Base-by-base conservation (phyloP, 2,797 vertebrate species). In the Trachops cirrhosus region DNA sequence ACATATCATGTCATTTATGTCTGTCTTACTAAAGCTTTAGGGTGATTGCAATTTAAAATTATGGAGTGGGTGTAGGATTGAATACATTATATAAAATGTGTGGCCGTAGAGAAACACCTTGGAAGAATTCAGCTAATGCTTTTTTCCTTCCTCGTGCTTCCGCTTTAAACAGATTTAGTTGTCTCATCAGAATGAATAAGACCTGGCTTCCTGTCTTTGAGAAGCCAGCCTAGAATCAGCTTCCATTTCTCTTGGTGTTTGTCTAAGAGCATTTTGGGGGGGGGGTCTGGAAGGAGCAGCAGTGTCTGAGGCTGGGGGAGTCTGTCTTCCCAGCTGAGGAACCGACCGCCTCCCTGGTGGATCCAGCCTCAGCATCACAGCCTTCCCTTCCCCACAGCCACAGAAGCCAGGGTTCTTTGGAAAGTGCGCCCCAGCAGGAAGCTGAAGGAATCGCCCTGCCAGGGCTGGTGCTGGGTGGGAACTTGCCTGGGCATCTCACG, bases 301-400 rank as follows among this genome's bases (percentile, higher is more conserved):
- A n/a, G 11, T 4, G 16, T 41, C 19, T 62, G 46, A 68, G 44
- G n/a, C 39, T 6, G 3, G 2, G 15, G 14, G 34, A 12, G 2
- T 9, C 26, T 84, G 21, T 68, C 54, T 74, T 86, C 46, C 19
- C 1, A 70, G 22, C 29, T 21, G 37, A 16, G 71, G 67, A 3
- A 10, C 12, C 8, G 54, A 22, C 16, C 12, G 2, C 16, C n/a
- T 82, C 7, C 3, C 8, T 2, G 2, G 16, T 7, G 26, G 3
- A 24, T 22, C 41, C n/a, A 54, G n/a, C 24, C 37, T 54, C 2
- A 8, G 41, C 3, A 26, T 46, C 6, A 4, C 2, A 39, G 32
- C 10, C 6, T 5, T 22, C 3, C 34, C 1, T 19, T 22, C 62
- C 24, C 39, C 52, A 18, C 18, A 8, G 11, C 73, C 46, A 3